A percentile compares a stretch with the other conserved stretches of the same genome.
Evolutionary conservation across 2,888 invertebrate genomes (phyloP).

Genomic region (Catocala fraxini): DNA sequence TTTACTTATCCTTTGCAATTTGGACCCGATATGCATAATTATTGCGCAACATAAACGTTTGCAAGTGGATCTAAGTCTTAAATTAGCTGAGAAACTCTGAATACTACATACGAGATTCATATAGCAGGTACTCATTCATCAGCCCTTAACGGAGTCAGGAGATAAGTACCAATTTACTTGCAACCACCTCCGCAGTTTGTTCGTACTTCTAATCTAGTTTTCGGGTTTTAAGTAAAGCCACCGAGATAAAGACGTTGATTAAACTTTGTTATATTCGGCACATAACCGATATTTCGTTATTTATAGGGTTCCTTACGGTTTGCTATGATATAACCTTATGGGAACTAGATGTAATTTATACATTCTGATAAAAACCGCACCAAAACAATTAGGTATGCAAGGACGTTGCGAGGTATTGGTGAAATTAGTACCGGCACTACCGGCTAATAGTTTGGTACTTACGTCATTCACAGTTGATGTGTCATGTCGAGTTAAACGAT

Average conservation of each 20-base stretch:
- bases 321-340: neutral
- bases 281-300: neutral
- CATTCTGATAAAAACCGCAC: too few relatives aligned
- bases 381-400: too few relatives aligned
- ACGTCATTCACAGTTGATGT: too few relatives aligned
- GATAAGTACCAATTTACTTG: slow-evolving; percentile 52
- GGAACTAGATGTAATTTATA: too few relatives aligned
- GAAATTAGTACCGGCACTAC: too few relatives aligned
- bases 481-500: too few relatives aligned
- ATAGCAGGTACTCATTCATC: slow-evolving; percentile 45
- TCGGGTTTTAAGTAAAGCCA: slow-evolving; percentile 3
- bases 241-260: neutral
- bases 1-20: too few relatives aligned
- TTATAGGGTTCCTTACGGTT: neutral
- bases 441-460: too few relatives aligned
- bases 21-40: neutral
- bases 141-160: slow-evolving; percentile 44
- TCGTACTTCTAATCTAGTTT: slow-evolving; percentile 37
- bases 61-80: neutral
- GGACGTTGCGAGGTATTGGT: too few relatives aligned
- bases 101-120: slow-evolving; percentile 46
- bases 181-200: slow-evolving; percentile 44
- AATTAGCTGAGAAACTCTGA: neutral
- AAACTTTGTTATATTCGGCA: neutral
- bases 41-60: slow-evolving; percentile 2